Evolutionary conservation across 2,797 vertebrate genomes (phyloP).

Genomic region (Acanthurus tractus): DNA sequence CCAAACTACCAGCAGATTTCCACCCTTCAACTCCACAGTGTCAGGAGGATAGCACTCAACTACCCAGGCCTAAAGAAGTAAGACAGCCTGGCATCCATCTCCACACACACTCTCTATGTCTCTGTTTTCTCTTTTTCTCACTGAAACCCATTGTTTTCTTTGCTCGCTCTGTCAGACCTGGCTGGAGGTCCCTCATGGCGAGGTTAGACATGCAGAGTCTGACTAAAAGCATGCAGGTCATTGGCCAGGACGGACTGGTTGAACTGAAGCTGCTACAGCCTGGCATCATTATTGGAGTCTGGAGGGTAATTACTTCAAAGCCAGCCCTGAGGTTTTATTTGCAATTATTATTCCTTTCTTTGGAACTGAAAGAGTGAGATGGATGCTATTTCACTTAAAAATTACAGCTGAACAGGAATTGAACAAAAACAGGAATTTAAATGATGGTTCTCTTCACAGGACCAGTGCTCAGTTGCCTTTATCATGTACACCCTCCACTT

Average conservation of each 20-base stretch:
- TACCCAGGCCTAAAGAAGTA: constrained; percentile 80
- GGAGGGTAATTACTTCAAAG: constrained; percentile 87
- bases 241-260: constrained; percentile 86
- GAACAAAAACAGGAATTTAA: not conserved
- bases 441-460: constrained; percentile 69
- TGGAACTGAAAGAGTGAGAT: constrained; percentile 1
- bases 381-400: too few relatives aligned
- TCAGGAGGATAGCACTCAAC: constrained; percentile 82
- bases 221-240: constrained; percentile 53
- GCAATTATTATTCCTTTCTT: constrained; percentile 3
- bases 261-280: constrained; percentile 84
- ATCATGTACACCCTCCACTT: constrained; percentile 90
- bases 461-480: constrained; percentile 86
- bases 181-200: constrained; percentile 86
- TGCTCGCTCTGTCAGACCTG: constrained; percentile 79
- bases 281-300: constrained; percentile 89
- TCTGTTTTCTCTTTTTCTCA: constrained; percentile 25
- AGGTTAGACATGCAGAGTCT: constrained; percentile 80
- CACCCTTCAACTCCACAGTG: constrained; percentile 87
- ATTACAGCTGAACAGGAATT: not conserved
- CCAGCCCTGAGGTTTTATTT: not conserved
- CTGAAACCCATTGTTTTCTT: constrained; percentile 32
- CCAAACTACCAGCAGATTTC: constrained; percentile 79
- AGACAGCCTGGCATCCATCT: constrained; percentile 58
- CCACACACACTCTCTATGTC: not conserved